Evolutionary conservation across 2,797 vertebrate species (phyloP), one percentile per base, ranked within the genome.

Genomic region (Sylvia borin): DNA sequence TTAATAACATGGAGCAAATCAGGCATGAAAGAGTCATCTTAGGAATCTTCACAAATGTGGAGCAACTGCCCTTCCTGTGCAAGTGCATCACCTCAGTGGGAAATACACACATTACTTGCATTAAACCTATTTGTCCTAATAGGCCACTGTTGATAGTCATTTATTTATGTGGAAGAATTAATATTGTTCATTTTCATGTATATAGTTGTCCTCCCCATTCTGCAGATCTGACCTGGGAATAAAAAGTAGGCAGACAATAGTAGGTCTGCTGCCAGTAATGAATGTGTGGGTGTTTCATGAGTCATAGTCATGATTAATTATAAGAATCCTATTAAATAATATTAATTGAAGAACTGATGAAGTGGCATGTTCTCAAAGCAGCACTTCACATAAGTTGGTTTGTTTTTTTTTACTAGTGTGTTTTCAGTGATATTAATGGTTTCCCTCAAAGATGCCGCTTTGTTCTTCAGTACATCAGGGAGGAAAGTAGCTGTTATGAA

Each of bases 1-100:
- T 93, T 82, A 85, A 66, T 91, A 90, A 72, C 75, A 75, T 42
- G 78, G 65, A 94, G 45, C 58, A 92, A 95, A 87, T 85, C 89
- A 54, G 3, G 8, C 58, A 40, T 71, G 78, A 87, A 75, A 88
- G 55, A 71, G 16, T 29, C 45, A 16, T 91, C 55, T 57, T 54
- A 53, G 0, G 34, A 62, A 54, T 80, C 51, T 42, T 81, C 55
- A 74, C 60, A 64, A 53, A 67, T n/a, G 40, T 42, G 66, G 50
- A 71, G 75, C 78, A 45, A 45, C 57, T 38, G 65, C 67, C 81
- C 51, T 47, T 53, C 25, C 1, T 66, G 62, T 58, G 57, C 13
- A 31, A 45, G 55, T 43, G 40, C 16, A 4, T 70, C 73, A 43
- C 31, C 68, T 79, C 1, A 0, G 29, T 70, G 76, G 29, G 51